Base-by-base conservation (phyloP, 2,797 vertebrate genomes). In the Bufotes viridis region DNA sequence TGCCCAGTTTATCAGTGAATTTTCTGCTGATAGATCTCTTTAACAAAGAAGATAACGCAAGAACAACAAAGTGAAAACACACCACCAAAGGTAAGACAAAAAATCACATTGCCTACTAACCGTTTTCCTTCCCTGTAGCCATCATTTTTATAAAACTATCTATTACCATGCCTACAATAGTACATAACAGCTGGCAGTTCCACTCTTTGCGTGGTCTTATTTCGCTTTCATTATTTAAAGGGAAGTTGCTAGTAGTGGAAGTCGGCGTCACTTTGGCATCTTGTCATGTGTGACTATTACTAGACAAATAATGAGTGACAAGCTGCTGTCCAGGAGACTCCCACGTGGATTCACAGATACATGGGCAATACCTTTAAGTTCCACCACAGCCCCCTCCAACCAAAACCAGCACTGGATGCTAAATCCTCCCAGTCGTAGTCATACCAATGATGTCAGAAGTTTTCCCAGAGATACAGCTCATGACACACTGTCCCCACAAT, bases 61-160 rank as follows among this genome's bases (percentile, higher is more conserved):
- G 75, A 55, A 55, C 22, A 76, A 22, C 20, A 76, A n/a, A n/a
- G 42, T 53, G 42, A 76, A 17, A 72, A 5, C 49, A 24, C n/a
- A 24, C 24, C 22, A 55, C 51, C 49, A 24, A n/a, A 49, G 22
- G 74, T 76, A 53, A 13, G 20, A 55, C 75, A 2, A 55, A 49
- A 78, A 78, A 53, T 78, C 22, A n/a, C 22, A 55, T 61, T 2
- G 0, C 2, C 57, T 65, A 63, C 26, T 67, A 81, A 81, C 58
- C 12, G 12, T 49, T 61, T n/a, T 7, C 1, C 17, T 63, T 67
- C 80, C 34, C 80, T 63, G 63, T 63, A 82, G 80, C 75, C 42
- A 74, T 74, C 70, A 20, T 74, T 78, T 78, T 55, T 78, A 78
- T 22, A 78, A 53, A 78, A 53, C 75, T 75, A 22, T 78, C 74